Evolutionary conservation across 2,797 vertebrate genomes (phyloP).

Genomic region (Malacoctenus gilli): DNA sequence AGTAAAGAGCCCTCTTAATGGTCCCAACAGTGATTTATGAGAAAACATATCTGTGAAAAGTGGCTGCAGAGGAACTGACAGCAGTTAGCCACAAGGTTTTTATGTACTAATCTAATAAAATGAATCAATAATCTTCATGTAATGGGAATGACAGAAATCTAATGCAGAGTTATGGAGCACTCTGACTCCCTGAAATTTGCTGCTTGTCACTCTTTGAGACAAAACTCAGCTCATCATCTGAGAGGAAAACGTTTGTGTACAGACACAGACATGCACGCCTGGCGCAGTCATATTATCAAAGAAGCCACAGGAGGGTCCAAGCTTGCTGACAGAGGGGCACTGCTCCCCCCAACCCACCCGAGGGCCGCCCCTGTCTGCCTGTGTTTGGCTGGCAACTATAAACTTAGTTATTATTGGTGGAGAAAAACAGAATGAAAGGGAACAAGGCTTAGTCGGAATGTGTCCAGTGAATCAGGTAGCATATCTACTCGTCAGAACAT

Average conservation of each 20-base stretch:
- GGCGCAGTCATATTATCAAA: no score
- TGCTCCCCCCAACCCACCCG: no score
- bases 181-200: conserved; percentile 10
- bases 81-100: conserved; percentile 26
- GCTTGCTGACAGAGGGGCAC: no score
- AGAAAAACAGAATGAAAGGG: no score
- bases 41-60: conserved; percentile 14
- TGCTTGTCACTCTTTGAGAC: not conserved
- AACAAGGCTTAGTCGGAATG: no score
- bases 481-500: no score
- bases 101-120: conserved; percentile 53
- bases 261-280: not conserved
- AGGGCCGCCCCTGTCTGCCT: no score
- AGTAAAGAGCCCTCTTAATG: conserved; percentile 59
- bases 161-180: conserved; percentile 16
- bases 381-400: no score
- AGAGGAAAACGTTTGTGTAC: not conserved
- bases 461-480: no score
- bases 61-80: conserved; percentile 35
- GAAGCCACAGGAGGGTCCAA: no score
- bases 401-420: no score
- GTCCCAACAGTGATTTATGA: conserved; percentile 46
- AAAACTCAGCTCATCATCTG: not conserved
- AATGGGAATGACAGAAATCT: conserved; percentile 43
- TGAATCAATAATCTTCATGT: conserved; percentile 36